Evolutionary conservation across 1,140 invertebrate genomes (phyloP).

Genomic region (Stenopsyche tienmushanensis): DNA sequence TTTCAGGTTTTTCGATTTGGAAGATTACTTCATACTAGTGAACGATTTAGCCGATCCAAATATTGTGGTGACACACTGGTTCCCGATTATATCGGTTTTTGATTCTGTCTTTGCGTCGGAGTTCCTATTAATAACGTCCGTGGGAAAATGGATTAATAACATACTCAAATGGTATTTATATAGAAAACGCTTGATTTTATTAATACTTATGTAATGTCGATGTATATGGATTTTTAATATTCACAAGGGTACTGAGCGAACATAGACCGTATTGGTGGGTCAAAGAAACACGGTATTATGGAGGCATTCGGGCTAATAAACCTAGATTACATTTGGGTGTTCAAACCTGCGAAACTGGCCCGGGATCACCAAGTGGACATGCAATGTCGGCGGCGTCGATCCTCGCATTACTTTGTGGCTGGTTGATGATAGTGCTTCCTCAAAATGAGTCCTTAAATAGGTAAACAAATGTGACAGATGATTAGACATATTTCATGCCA

Average conservation of each 20-base stretch:
- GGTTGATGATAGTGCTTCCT: background rate
- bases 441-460: background rate
- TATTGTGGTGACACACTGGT: slow-evolving; percentile 16
- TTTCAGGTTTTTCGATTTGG: slow-evolving; percentile 30
- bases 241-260: slow-evolving; percentile 32
- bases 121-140: slow-evolving; percentile 18
- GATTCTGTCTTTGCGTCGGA: slow-evolving; percentile 33
- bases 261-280: slow-evolving; percentile 40
- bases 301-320: slow-evolving; percentile 13
- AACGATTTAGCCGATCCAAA: slow-evolving; percentile 32
- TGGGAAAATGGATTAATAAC: slow-evolving; percentile 34
- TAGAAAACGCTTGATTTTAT: background rate
- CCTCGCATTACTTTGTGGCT: slow-evolving; percentile 1
- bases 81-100: slow-evolving; percentile 29
- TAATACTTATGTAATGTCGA: background rate
- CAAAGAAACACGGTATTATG: slow-evolving; percentile 33
- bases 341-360: slow-evolving; percentile 39
- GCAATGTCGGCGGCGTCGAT: slow-evolving; percentile 20
- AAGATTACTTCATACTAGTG: slow-evolving; percentile 20
- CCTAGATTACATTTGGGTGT: slow-evolving; percentile 10
- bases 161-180: slow-evolving; percentile 36
- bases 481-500: too few species aligned
- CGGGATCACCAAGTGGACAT: slow-evolving; percentile 37
- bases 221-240: background rate
- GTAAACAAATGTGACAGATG: background rate